These are phyloP conservation scores for Tragelaphus eurycerus DNA, from an alignment of 2,797 vertebrate species.

Conservation along the genomic window DNA sequence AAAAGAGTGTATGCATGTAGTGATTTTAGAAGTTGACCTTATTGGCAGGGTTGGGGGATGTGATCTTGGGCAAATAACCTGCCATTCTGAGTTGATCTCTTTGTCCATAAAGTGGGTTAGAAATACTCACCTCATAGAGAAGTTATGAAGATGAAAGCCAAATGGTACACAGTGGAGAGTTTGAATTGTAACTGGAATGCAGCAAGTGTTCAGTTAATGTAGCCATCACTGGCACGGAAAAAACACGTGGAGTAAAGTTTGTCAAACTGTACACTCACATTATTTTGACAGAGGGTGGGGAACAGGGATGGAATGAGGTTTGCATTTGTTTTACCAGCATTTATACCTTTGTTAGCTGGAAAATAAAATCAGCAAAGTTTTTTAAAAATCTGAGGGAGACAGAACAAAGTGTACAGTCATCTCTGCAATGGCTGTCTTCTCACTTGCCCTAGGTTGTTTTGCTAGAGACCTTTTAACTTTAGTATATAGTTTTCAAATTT, in stretches of 20 bases:
- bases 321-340: not conserved
- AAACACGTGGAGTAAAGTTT: not conserved
- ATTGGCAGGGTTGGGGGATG: not conserved
- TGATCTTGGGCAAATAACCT: not conserved
- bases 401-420: not conserved
- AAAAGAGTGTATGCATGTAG: not conserved
- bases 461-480: not conserved
- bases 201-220: not conserved
- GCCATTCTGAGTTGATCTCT: not conserved
- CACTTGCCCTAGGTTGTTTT: not conserved
- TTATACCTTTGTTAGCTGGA: not conserved
- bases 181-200: not conserved
- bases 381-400: not conserved
- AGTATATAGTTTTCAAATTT: not conserved
- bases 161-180: not conserved
- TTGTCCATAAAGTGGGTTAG: not conserved
- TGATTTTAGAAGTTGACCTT: not conserved
- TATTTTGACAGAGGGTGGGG: not conserved
- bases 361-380: not conserved
- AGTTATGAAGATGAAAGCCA: not conserved
- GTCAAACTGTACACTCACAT: not conserved
- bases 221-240: not conserved
- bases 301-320: not conserved
- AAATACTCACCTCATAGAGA: not conserved
- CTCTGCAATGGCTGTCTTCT: not conserved